Percentiles rank a stretch among this genome's conserved stretches.
Evolutionary conservation across 2,888 invertebrate species (phyloP).

Genomic region (Hyposoter didymator): DNA sequence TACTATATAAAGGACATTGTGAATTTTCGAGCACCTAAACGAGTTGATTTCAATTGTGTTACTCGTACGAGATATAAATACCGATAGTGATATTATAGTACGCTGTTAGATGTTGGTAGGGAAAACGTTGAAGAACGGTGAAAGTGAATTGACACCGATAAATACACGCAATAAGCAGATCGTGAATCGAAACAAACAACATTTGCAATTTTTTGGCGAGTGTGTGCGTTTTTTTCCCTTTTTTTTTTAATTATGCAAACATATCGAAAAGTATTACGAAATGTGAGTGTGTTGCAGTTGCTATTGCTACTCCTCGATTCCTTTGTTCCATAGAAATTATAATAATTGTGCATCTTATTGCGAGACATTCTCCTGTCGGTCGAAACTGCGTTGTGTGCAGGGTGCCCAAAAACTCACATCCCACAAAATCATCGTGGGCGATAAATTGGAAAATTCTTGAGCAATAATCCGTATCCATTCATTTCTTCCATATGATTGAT

Average conservation of each 20-base stretch:
- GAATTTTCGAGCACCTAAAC: constrained; percentile 33
- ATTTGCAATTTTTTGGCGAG: constrained; percentile 52
- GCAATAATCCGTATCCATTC: neutral
- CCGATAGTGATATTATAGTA: constrained; percentile 34
- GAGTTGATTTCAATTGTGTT: constrained; percentile 35
- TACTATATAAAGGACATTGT: constrained; percentile 27
- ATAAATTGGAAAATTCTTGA: neutral
- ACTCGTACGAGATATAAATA: constrained; percentile 44
- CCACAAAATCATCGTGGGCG: neutral
- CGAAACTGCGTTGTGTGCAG: constrained; percentile 34
- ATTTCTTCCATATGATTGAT: too few relatives aligned
- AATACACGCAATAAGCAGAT: constrained; percentile 1
- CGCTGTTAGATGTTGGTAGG: constrained; percentile 48
- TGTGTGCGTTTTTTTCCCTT: constrained; percentile 65
- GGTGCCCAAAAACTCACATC: neutral
- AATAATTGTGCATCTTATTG: constrained; percentile 52
- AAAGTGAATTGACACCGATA: constrained; percentile 26
- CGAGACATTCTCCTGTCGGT: constrained; percentile 62
- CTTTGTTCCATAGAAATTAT: constrained; percentile 42
- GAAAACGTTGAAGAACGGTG: constrained; percentile 7
- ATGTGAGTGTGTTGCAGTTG: constrained; percentile 60
- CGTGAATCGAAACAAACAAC: neutral
- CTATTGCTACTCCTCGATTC: constrained; percentile 44
- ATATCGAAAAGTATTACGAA: constrained; percentile 70
- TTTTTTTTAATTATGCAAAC: constrained; percentile 66